Evolutionary conservation across 2,113 vertebrate species (phyloP).

Genomic region (Plotosus lineatus): DNA sequence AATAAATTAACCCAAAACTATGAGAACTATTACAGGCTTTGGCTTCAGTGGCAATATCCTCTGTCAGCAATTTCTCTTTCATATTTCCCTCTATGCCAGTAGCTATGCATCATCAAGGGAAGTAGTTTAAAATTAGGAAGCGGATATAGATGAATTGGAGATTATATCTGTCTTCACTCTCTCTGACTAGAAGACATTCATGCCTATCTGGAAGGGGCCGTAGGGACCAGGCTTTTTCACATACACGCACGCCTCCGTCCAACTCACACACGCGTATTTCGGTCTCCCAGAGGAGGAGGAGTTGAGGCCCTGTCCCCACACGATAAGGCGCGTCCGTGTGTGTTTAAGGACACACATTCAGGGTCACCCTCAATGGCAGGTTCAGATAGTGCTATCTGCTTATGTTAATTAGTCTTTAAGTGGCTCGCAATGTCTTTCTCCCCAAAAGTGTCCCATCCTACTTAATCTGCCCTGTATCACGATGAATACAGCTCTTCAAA

Average conservation of each 20-base stretch:
- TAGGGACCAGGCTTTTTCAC: conserved; percentile 17
- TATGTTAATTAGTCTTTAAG: conserved; percentile 78
- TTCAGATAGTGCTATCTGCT: conserved; percentile 76
- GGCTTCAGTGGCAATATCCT: not conserved
- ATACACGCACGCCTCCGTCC: conserved; percentile 16
- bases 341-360: conserved; percentile 54
- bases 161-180: not conserved
- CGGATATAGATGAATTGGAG: not conserved
- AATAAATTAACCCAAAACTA: not conserved
- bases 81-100: not conserved
- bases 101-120: not conserved
- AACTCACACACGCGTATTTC: conserved; percentile 22
- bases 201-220: not conserved
- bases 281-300: conserved; percentile 60
- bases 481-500: conserved; percentile 67
- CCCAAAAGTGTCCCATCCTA: conserved; percentile 61
- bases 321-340: conserved; percentile 64
- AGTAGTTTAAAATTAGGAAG: conserved; percentile 4
- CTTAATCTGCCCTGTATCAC: conserved; percentile 74
- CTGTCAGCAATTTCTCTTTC: not conserved
- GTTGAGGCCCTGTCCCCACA: conserved; percentile 69
- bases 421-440: conserved; percentile 66
- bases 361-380: conserved; percentile 73
- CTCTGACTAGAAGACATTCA: conserved; percentile 5
- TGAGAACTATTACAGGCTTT: not conserved